Evolutionary conservation across 2,888 invertebrate genomes (phyloP), one percentile per base, ranked within the genome.

Genomic region (Pammene fasciana): DNA sequence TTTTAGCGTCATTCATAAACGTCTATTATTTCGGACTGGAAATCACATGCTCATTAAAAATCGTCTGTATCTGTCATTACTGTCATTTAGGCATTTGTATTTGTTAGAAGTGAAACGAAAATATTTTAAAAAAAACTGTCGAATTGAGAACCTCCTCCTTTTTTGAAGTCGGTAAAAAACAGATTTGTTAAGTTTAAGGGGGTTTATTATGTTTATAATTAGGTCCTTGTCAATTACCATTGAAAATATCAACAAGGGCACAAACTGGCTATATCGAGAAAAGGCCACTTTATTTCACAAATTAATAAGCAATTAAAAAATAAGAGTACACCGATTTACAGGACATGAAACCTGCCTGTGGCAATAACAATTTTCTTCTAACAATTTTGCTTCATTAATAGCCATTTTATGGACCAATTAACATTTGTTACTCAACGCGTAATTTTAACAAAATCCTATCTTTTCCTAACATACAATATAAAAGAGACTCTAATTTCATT

Each of bases 391-490:
- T 86, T 84, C 86, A 86, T 89, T 89, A 86, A 87, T 88, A 85
- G 83, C 84, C 82, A 81, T 86, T 90, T 88, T 86, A 87, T 85
- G 78, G 78, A 78, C 87, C 88, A 89, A 90, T 90, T 90, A 90
- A 85, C 87, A 82, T 88, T 87, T 81, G 84, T 86, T 85, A 87
- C 82, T 85, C n/a, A n/a, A 26, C 13, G 6, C 5, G n/a, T 52
- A 41, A 52, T 18, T 52, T 18, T 41, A 13, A 38, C 50, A 52
- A 41, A n/a, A 50, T 52, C 62, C 6, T 26, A 61, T 18, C 46
- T 18, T 9, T n/a, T 8, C 3, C 0, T 10, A 10, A 52, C 38
- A 1, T 10, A 10, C 9, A 18, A 9, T 3, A 10, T 1, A 52
- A 50, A 6, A n/a, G 0, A 1, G n/a, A 43, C 62, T 41, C 5